A percentile compares a stretch with the other conserved stretches of the same genome.
Evolutionary conservation across 2,797 vertebrate species (phyloP).

Genomic region (Linurgus olivaceus): DNA sequence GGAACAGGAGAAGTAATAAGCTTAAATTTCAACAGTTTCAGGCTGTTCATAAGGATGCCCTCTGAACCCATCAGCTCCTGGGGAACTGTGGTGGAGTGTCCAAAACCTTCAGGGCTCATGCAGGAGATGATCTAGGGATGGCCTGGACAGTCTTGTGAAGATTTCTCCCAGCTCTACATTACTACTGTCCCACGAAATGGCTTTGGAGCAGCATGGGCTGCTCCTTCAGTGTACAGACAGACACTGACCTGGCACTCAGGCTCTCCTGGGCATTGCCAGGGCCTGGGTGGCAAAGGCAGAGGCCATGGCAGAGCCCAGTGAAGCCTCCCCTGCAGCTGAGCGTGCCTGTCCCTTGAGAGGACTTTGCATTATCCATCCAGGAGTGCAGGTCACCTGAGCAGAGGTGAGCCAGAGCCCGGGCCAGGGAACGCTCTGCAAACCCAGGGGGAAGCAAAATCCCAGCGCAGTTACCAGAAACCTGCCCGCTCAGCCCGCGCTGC

Average conservation of each 20-base stretch:
- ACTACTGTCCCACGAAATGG: background rate
- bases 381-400: background rate
- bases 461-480: background rate
- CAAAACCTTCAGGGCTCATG: background rate
- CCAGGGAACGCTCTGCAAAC: background rate
- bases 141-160: background rate
- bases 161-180: background rate
- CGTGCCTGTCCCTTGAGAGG: background rate
- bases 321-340: background rate
- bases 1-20: background rate
- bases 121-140: background rate
- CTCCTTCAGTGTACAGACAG: background rate
- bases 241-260: background rate
- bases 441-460: background rate
- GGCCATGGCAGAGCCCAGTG: background rate
- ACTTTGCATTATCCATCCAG: fast-evolving
- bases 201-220: background rate
- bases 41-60: background rate
- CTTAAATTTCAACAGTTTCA: background rate
- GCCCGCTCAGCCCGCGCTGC: background rate
- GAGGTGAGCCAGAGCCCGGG: fast-evolving
- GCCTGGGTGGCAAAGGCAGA: background rate
- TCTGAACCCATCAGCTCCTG: background rate
- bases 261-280: background rate
- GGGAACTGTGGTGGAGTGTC: background rate